A percentile compares a stretch with the other conserved stretches of the same genome.
Conservation (phyloP, 2,888 invertebrate species). For the Ochropacha duplaris region DNA sequence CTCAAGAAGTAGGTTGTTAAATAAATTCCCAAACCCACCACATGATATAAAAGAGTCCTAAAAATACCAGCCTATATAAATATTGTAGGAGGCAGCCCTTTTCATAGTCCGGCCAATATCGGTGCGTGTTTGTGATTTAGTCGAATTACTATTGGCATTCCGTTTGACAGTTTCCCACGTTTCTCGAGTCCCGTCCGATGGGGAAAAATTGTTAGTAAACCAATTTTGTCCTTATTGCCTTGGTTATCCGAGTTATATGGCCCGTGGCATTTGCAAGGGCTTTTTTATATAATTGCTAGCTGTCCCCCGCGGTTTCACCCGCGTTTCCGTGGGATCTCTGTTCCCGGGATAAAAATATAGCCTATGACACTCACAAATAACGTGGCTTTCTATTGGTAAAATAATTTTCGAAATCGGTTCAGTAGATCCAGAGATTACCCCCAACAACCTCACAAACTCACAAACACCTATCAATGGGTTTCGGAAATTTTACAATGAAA, state of each 20-base stretch:
- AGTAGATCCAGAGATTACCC: no score
- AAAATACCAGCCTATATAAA: not conserved
- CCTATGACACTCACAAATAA: no score
- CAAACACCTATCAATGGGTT: no score
- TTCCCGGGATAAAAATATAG: no score
- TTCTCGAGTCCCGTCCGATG: slow-evolving; percentile 7
- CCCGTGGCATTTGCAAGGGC: not conserved
- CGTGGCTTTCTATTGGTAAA: no score
- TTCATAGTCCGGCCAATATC: not conserved
- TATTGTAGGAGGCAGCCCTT: not conserved
- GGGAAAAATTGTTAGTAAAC: slow-evolving; percentile 19
- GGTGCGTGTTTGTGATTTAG: slow-evolving; percentile 33
- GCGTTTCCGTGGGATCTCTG: no score
- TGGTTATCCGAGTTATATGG: not conserved
- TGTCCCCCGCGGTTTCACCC: not conserved
- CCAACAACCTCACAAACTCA: no score
- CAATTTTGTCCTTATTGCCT: slow-evolving; percentile 4
- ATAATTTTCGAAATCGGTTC: no score
- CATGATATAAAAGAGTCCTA: not conserved
- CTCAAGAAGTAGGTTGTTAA: no score
- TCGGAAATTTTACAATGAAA: no score
- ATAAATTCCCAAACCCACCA: not conserved
- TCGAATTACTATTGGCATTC: slow-evolving; percentile 39
- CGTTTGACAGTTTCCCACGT: slow-evolving; percentile 17
- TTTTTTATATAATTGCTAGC: not conserved